Base-by-base conservation (phyloP, 2,888 invertebrate genomes). In the Plebejus melissa region DNA sequence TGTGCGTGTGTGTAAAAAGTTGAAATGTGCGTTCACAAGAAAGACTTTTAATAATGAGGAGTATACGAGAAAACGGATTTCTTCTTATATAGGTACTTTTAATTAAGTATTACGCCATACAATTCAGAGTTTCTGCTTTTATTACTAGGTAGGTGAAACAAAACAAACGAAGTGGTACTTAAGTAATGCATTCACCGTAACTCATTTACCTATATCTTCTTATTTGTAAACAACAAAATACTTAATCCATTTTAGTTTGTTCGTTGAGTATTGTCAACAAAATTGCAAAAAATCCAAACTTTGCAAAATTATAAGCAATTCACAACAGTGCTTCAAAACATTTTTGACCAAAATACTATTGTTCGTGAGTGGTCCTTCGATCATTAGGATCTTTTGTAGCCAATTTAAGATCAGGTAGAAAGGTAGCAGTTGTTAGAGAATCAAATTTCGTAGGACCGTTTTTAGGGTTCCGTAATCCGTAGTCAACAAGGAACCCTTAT, bases 1-100 rank as follows among this genome's bases (percentile, higher is more conserved):
- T 80, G 80, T 79, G 75, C 77, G 80, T 54, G 57, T 88, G 54
- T 84, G 83, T 77, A 82, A 77, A 60, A 86, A 79, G 78, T 78
- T 88, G 13, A 84, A 81, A 76, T 78, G 72, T 82, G 81, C 77
- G 77, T 76, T 69, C 79, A 80, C 76, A 80, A 79, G 79, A 78
- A 76, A 75, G 77, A 74, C 79, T 28, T 72, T 80, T 32, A 72
- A 50, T 16, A 6, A 72, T 9, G 72, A 72, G 28, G 72, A 72
- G 6, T 46, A 72, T 7, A 32, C 46, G 11, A 50, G 46, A 72
- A 72, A 72, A 41, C 38, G 70, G 50, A 32, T 54, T 32, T 50
- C 72, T 54, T 46, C 50, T 6, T 32, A 72, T 7, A 72, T 54
- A 72, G 72, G 72, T 72, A 72, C 28, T 54, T 6, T 6, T 22